These are phyloP conservation scores for Tenualosa ilisha DNA, from an alignment of 2,797 vertebrate species.

Conservation along the genomic window DNA sequence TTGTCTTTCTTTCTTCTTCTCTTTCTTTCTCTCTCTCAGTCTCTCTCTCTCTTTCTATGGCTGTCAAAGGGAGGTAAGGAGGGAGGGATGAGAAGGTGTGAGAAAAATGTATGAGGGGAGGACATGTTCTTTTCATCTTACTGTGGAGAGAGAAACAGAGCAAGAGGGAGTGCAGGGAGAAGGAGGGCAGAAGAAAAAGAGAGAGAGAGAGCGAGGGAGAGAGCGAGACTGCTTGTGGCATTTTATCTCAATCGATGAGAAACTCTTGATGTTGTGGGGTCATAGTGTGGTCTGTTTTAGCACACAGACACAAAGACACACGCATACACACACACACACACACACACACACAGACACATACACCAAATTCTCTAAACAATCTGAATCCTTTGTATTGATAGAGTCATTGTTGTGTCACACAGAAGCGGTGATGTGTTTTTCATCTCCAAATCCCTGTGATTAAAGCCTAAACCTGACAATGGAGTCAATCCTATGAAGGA, in stretches of 20 bases:
- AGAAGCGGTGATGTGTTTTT: constrained; percentile 13
- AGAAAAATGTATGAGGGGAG: constrained; percentile 26
- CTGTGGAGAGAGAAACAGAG: not conserved
- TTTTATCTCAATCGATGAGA: constrained; percentile 45
- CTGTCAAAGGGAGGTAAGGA: not conserved
- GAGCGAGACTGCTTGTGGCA: constrained; percentile 26
- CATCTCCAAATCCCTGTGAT: constrained; percentile 19
- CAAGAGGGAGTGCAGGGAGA: not conserved
- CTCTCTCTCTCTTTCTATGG: constrained; percentile 1
- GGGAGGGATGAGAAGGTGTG: constrained; percentile 19
- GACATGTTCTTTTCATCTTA: constrained; percentile 24
- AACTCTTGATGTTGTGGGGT: constrained; percentile 40
- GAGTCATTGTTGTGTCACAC: not conserved
- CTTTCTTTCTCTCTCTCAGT: not conserved
- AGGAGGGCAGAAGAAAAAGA: not conserved
- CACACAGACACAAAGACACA: not conserved
- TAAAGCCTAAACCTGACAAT: constrained; percentile 19
- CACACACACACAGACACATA: constrained; percentile 10
- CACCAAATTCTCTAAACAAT: not conserved
- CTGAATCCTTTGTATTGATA: not conserved
- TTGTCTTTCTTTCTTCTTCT: constrained; percentile 10
- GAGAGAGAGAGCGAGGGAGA: not conserved
- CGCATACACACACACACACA: constrained; percentile 4
- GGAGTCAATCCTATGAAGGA: constrained; percentile 17
- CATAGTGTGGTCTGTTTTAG: constrained; percentile 9